Conservation (phyloP, 1,140 invertebrate species). For the Zelostemma sp. region DNA sequence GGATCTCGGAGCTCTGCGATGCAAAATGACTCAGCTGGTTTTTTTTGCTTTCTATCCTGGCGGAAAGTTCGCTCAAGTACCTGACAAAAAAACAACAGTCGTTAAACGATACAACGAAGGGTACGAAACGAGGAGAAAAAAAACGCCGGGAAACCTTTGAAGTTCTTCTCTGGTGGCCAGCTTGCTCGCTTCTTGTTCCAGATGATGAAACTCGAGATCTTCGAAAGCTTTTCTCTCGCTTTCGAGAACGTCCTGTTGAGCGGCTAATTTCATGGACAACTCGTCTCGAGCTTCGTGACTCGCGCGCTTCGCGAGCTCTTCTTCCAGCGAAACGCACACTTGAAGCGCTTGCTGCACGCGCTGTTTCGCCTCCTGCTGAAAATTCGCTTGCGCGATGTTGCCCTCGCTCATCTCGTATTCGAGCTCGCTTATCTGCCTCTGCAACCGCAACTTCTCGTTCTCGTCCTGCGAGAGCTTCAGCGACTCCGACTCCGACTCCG, state of each 20-base stretch:
- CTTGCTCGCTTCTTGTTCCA: conserved; percentile 90
- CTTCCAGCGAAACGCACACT: conserved; percentile 60
- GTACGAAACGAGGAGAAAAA: too few relatives aligned
- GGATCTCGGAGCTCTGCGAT: conserved; percentile 75
- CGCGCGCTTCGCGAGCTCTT: conserved; percentile 52
- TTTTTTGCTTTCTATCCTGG: conserved; percentile 76
- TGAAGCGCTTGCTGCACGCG: conserved; percentile 71
- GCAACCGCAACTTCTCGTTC: conserved; percentile 77
- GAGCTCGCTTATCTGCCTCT: conserved; percentile 72
- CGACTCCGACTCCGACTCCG: conserved; percentile 84
- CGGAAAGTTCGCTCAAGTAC: conserved; percentile 75
- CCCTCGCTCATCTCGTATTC: conserved; percentile 71
- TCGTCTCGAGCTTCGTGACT: conserved; percentile 52
- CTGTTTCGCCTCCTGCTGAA: conserved; percentile 65
- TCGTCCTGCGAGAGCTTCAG: conserved; percentile 79
- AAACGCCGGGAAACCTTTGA: conserved; percentile 71
- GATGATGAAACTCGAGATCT: conserved; percentile 92
- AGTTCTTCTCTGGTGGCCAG: conserved; percentile 85
- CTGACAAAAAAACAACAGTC: conserved; percentile 30
- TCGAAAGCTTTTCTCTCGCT: conserved; percentile 87
- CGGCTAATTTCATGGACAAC: conserved; percentile 54
- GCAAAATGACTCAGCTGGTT: conserved; percentile 77
- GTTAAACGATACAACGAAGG: too few relatives aligned
- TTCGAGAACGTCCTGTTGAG: conserved; percentile 77
- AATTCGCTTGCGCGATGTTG: conserved; percentile 61